Base-by-base conservation (phyloP, 2,113 vertebrate species). In the Ceyx melanurus region DNA sequence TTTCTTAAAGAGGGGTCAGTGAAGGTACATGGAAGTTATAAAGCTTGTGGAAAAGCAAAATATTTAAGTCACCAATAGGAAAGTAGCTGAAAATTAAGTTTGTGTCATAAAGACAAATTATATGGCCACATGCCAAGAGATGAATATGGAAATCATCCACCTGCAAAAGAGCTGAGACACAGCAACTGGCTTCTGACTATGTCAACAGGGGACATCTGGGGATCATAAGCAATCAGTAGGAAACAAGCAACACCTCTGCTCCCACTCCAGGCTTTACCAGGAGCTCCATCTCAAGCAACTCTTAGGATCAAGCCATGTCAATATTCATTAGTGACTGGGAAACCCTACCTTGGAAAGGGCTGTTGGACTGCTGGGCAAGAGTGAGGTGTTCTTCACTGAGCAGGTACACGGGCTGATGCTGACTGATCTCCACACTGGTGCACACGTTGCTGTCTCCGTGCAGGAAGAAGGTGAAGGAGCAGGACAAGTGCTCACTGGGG, bases 401-500 rank as follows among this genome's bases (percentile, higher is more conserved):
- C 96, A 99, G 98, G 97, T 99, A 99, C 79, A 99, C 98, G 26
- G 99, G 99, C 89, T 99, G 99, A 95, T 99, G 99, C 98, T 99
- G 99, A 97, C 99, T 99, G 97, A 99, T 99, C 97, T 99, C 99
- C 98, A 99, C 99, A 25, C 99, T 99, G 97, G 99, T 99, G 97
- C 99, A 99, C 97, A 99, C 99, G 20, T 99, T 99, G 97, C 99
- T 99, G 80, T 99, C 99, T 53, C 99, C 99, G 3, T 99, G 99
- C 92, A 99, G 97, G 98, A 99, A 99, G 98, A 99, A 99, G 94
- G 98, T 99, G 97, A 99, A 99, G 53, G 99, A 99, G 97, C 99
- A 99, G 96, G 99, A 99, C 93, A 99, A 97, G 97, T 99, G 99
- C 96, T 99, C 99, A 26, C 99, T 99, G 80, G 73, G 87, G 60